Evolutionary conservation across 2,888 invertebrate species (phyloP).

Genomic region (Agrilus mali): DNA sequence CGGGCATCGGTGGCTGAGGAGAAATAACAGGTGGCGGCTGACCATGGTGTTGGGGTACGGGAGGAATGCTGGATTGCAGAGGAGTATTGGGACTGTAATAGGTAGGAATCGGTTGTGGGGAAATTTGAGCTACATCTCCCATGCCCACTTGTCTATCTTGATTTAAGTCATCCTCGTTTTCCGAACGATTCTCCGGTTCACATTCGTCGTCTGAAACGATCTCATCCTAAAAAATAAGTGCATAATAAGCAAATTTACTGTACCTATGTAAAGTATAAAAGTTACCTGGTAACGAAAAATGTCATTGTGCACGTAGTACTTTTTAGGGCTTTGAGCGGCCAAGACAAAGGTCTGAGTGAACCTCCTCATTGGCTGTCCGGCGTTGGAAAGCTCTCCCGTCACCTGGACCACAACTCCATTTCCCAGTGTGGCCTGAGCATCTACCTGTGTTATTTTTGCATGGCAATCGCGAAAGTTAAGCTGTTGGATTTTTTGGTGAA

Average conservation of each 20-base stretch:
- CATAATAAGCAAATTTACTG: background rate
- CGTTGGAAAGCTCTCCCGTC: constrained; percentile 92
- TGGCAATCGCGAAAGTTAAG: constrained; percentile 94
- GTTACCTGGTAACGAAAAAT: constrained; percentile 92
- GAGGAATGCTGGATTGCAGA: constrained; percentile 22
- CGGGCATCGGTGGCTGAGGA: constrained; percentile 24
- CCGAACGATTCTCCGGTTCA: constrained; percentile 44
- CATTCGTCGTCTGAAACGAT: constrained; percentile 53
- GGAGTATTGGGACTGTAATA: constrained; percentile 25
- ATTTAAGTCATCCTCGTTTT: constrained; percentile 50
- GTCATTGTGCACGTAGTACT: constrained; percentile 98
- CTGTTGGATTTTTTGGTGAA: constrained; percentile 90
- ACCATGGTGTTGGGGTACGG: constrained; percentile 25
- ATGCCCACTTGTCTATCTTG: constrained; percentile 14
- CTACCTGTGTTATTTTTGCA: constrained; percentile 95
- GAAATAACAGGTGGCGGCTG: constrained; percentile 25
- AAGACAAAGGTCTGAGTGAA: constrained; percentile 97
- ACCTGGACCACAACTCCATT: constrained; percentile 96
- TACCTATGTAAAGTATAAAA: background rate
- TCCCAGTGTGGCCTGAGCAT: constrained; percentile 86
- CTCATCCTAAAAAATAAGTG: constrained; percentile 35
- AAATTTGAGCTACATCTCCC: constrained; percentile 17
- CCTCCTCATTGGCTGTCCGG: constrained; percentile 91
- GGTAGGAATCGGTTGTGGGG: constrained; percentile 17
- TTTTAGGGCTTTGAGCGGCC: constrained; percentile 90